These are phyloP conservation scores for Drosophila parthenogenetica DNA, from an alignment of 2,888 invertebrate genomes.

Conservation along the genomic window DNA sequence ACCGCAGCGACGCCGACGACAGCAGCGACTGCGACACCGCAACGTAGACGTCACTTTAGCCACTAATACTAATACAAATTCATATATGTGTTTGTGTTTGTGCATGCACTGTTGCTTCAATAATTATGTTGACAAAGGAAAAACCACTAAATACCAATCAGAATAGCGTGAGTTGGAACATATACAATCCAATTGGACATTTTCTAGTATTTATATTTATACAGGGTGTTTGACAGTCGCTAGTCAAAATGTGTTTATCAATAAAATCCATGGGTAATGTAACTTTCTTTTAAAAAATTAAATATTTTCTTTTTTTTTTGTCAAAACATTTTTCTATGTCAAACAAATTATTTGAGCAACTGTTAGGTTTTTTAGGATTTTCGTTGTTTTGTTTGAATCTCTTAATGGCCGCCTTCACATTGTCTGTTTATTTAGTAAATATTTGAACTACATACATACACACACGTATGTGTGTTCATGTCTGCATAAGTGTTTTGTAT, in stretches of 20 bases:
- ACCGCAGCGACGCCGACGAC: constrained; percentile 50
- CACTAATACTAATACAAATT: too few relatives aligned
- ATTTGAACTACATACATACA: constrained; percentile 53
- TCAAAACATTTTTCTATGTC: neutral
- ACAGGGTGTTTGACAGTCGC: too few relatives aligned
- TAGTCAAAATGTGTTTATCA: too few relatives aligned
- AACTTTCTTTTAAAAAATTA: too few relatives aligned
- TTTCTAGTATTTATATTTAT: too few relatives aligned
- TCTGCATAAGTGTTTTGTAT: constrained; percentile 17
- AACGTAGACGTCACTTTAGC: constrained; percentile 46
- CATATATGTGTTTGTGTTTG: constrained; percentile 1
- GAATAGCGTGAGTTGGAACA: too few relatives aligned
- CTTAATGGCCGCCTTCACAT: constrained; percentile 47
- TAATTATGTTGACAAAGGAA: too few relatives aligned
- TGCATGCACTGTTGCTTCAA: neutral
- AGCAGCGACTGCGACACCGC: constrained; percentile 30
- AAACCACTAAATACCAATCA: too few relatives aligned
- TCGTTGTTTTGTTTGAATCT: constrained; percentile 43
- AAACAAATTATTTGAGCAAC: neutral
- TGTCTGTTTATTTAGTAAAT: constrained; percentile 73
- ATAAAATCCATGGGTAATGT: too few relatives aligned
- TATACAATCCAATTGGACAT: too few relatives aligned
- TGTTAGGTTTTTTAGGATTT: constrained; percentile 2
- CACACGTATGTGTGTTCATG: constrained; percentile 9
- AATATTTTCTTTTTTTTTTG: too few relatives aligned